Evolutionary conservation across 1,140 invertebrate species (phyloP), one percentile per base, ranked within the genome.

Genomic region (Drosophila pachea): DNA sequence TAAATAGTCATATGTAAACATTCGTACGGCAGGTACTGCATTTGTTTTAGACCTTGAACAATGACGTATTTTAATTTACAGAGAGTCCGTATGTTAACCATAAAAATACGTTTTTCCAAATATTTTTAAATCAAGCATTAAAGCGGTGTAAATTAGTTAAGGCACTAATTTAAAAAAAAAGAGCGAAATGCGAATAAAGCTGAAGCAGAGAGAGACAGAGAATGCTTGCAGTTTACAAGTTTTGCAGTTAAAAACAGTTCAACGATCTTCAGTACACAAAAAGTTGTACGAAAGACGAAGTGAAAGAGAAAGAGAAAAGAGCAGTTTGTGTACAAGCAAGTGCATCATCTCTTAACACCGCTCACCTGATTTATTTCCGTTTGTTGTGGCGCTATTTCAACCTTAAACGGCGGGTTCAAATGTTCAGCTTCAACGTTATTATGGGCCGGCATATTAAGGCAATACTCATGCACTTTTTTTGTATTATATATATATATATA

Each of bases 341-440:
- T 31, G 12, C 8, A 50, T 55, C 36, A 32, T 61, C 66, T 67
- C 48, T 32, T 47, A 29, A 22, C 73, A 45, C 8, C 60, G 50
- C 81, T 86, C 65, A 86, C 81, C 81, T 86, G 70, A 69, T 58
- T 75, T 4, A 36, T n/a, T 48, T 78, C 59, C 47, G 79, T 81
- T 48, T 86, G 81, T 7, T 53, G 16, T 49, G 76, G 12, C 4
- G 75, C 56, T 43, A 86, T 65, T 68, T 86, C 81, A 49, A 81
- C 68, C 45, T 73, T 81, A 35, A 61, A 69, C 33, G 54, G 58
- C 3, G 68, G 74, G 42, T 74, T 81, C 33, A 86, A 74, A 22
- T 73, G 81, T 53, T 86, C 76, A 11, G 45, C 65, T 45, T 86
- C 81, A 2, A 50, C 62, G 7, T 52, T 62, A 43, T 72, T 32